phyloP scores from a whole-genome alignment of 2,113 vertebrate species.

The Amblyornis subalaris region DNA sequence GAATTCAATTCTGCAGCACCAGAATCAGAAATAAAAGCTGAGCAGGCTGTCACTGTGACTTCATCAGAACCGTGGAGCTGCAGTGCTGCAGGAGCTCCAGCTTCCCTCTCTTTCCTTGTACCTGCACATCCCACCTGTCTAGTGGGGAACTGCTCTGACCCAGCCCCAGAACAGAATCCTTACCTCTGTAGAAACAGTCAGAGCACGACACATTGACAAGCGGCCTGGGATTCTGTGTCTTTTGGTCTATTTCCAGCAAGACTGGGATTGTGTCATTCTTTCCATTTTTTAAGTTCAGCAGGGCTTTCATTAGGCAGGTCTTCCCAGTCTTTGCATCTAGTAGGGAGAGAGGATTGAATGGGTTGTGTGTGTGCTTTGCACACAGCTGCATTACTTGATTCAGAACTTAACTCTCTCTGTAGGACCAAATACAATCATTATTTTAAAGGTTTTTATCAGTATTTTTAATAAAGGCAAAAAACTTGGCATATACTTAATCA shows the following conservation, averaged over 20 bases:
- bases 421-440: neutral
- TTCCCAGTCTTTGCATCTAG: slow-evolving; percentile 88
- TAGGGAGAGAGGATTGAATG: neutral
- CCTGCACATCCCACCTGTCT: neutral
- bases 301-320: slow-evolving; percentile 88
- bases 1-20: neutral
- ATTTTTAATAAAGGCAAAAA: neutral
- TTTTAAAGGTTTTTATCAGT: neutral
- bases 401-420: neutral
- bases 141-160: neutral
- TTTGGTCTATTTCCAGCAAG: slow-evolving; percentile 81
- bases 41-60: neutral
- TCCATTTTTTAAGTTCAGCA: slow-evolving; percentile 83
- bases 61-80: neutral
- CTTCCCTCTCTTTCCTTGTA: neutral
- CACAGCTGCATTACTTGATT: neutral
- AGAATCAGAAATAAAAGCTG: neutral
- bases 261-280: slow-evolving; percentile 79
- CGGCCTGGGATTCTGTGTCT: slow-evolving; percentile 71
- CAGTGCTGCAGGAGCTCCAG: neutral
- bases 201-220: slow-evolving; percentile 84
- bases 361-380: neutral
- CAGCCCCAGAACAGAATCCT: neutral
- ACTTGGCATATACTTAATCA: neutral
- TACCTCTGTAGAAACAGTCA: slow-evolving; percentile 82